Base-by-base conservation (phyloP, 1,140 invertebrate species). In the Caenorhabditis latens region DNA sequence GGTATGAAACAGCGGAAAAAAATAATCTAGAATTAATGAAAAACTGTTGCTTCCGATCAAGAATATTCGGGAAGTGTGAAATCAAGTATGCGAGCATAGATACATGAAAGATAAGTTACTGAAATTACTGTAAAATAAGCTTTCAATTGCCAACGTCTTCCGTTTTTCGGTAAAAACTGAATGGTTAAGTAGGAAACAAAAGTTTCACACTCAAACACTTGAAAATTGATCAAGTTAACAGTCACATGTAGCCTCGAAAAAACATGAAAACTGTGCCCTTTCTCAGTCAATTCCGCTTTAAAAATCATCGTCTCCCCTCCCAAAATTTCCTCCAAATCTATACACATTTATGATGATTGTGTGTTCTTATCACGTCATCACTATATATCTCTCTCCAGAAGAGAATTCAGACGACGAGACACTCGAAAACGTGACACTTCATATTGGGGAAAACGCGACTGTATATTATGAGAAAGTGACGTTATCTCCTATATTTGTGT, bases 301-400 rank as follows among this genome's bases (percentile, higher is more conserved):
- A 63, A 24, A 32, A 63, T 58, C 55, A 58, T 58, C 55, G 6
- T n/a, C 55, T 19, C 55, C 19, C 65, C 8, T 14, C 16, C 43
- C 40, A 24, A 50, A 50, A 16, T 46, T 46, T 19, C 42, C n/a
- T 24, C 61, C 61, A 32, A 58, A 63, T 63, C 61, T 63, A 40
- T 32, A 63, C 61, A 63, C 11, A 63, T 32, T 32, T 63, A n/a
- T 58, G 71, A 50, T 24, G n/a, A 79, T 16, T 21, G n/a, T 16
- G 65, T 48, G 65, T 48, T 32, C 71, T 79, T 50, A 79, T 50
- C 71, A 79, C 71, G 71, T 79, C 71, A 79, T 79, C 71, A 79
- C n/a, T n/a, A n/a, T n/a, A n/a, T 50, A 50, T 53, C 19, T 48
- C 6, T 50, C n/a, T 19, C 1, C 9, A 16, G 40, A 8, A 50